These are phyloP conservation scores for Muschampia plurimacula DNA, from an alignment of 2,888 invertebrate species.

Conservation along the genomic window DNA sequence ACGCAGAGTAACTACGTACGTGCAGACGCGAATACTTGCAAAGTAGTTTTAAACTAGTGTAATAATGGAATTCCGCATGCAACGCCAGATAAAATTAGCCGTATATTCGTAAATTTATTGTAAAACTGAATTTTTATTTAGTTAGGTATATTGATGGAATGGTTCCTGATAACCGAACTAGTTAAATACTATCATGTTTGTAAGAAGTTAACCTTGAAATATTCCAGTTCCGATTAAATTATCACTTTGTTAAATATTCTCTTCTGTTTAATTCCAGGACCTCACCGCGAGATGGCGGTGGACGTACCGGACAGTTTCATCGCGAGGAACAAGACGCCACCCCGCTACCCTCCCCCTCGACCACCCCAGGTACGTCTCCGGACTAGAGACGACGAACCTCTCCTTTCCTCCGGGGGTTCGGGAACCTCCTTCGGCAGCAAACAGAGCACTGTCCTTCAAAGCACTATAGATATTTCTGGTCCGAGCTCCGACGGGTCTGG, in stretches of 20 bases:
- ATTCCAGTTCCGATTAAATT: not conserved
- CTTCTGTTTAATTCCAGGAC: constrained; percentile 83
- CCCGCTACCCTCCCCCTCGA: constrained; percentile 94
- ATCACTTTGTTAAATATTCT: constrained; percentile 15
- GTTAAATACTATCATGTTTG: constrained; percentile 10
- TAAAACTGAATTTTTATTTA: no score
- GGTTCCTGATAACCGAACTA: not conserved
- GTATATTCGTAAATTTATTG: no score
- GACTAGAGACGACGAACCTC: constrained; percentile 81
- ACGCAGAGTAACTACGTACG: no score
- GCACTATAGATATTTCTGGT: constrained; percentile 65
- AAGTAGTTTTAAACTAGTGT: no score
- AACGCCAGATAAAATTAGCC: no score
- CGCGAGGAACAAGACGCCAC: constrained; percentile 95
- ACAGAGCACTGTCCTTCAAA: constrained; percentile 73
- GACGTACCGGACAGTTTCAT: constrained; percentile 98
- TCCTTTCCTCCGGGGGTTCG: constrained; percentile 75
- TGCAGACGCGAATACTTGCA: no score
- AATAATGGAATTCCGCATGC: no score
- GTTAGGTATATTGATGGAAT: not conserved
- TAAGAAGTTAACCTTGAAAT: constrained; percentile 18
- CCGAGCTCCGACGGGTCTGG: constrained; percentile 75
- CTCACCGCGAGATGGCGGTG: constrained; percentile 99
- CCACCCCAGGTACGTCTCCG: constrained; percentile 87
- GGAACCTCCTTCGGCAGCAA: constrained; percentile 79